Percentiles rank a stretch among this genome's conserved stretches.
Conservation (phyloP, 2,113 vertebrate genomes). For the Platysternon megacephalum region DNA sequence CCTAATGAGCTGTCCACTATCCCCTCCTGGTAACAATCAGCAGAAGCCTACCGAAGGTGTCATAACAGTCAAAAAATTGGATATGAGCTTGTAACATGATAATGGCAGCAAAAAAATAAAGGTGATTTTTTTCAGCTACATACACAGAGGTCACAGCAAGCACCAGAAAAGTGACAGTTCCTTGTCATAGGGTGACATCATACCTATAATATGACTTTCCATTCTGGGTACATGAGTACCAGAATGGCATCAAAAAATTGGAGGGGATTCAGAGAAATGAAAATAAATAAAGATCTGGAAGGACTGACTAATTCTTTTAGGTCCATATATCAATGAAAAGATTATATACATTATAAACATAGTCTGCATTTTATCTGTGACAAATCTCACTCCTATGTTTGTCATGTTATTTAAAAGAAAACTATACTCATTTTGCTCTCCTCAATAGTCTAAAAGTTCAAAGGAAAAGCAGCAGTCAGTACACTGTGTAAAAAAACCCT, state of each 20-base stretch:
- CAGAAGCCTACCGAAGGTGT: not conserved
- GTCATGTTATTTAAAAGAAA: not conserved
- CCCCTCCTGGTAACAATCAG: not conserved
- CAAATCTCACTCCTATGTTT: not conserved
- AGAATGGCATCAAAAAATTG: not conserved
- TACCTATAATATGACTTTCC: not conserved
- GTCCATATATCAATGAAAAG: not conserved
- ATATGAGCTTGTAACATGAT: not conserved
- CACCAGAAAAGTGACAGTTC: not conserved
- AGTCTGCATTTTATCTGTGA: not conserved
- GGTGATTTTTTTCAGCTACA: fast-evolving
- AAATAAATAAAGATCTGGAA: not conserved
- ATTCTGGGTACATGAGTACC: not conserved
- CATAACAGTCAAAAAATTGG: not conserved
- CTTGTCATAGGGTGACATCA: not conserved
- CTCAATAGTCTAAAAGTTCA: not conserved
- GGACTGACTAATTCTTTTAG: not conserved
- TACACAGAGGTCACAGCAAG: not conserved
- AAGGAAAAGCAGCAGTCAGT: not conserved
- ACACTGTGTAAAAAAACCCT: not conserved
- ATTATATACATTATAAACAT: not conserved
- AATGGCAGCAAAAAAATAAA: not conserved
- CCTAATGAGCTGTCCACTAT: not conserved
- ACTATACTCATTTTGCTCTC: not conserved
- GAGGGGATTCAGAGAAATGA: not conserved